A percentile compares a stretch with the other conserved stretches of the same genome.
Evolutionary conservation across 2,797 vertebrate genomes (phyloP).

Genomic region (Spheniscus humboldti): DNA sequence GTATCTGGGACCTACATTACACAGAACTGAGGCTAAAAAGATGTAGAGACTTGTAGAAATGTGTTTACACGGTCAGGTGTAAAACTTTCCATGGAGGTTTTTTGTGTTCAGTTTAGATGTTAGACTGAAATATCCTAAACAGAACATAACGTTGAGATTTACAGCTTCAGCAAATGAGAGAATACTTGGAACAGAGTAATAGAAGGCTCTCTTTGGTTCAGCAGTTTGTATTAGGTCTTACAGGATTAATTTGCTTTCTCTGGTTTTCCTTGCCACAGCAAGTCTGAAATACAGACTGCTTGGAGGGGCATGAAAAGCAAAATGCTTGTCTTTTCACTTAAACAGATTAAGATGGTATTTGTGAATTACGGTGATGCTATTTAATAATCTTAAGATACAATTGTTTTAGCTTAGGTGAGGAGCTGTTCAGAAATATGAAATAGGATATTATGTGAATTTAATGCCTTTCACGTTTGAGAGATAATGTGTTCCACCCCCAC

Average conservation of each 20-base stretch:
- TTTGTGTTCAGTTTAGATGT: not conserved
- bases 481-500: not conserved
- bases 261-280: not conserved
- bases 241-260: not conserved
- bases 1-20: not conserved
- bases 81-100: not conserved
- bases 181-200: not conserved
- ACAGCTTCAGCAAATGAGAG: not conserved
- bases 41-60: not conserved
- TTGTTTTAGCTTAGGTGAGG: not conserved
- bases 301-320: constrained; percentile 16
- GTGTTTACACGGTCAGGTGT: not conserved
- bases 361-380: not conserved
- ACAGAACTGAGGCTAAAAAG: not conserved
- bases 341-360: not conserved
- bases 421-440: not conserved
- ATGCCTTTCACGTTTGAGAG: not conserved
- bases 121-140: not conserved
- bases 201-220: not conserved
- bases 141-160: not conserved
- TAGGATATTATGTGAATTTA: not conserved
- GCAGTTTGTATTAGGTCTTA: not conserved
- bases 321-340: constrained; percentile 21
- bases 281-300: not conserved
- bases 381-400: not conserved